A percentile compares a stretch with the other conserved stretches of the same genome.
phyloP scores from a whole-genome alignment of 1,140 invertebrate genomes.

The Anadara kagoshimensis region DNA sequence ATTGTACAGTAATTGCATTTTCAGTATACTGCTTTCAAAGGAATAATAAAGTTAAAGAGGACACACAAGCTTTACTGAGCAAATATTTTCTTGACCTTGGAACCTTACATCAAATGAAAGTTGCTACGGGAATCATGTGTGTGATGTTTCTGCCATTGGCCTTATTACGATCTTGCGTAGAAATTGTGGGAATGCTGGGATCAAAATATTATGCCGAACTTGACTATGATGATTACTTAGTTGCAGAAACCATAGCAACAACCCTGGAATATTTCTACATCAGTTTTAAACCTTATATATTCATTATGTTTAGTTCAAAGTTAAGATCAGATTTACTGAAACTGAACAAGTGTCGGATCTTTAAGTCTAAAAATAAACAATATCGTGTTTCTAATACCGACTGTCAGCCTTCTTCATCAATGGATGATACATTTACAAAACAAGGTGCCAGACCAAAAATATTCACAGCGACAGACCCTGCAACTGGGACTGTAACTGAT shows the following conservation, averaged over 20 bases:
- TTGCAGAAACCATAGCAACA: no score
- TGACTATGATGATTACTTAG: neutral
- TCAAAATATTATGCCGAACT: neutral
- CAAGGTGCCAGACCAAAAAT: no score
- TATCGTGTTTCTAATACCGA: no score
- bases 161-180: neutral
- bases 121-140: constrained; percentile 44
- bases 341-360: neutral
- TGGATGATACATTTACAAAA: no score
- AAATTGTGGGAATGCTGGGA: neutral
- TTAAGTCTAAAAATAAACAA: no score
- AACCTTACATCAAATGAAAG: constrained; percentile 52
- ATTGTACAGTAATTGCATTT: constrained; percentile 42
- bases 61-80: constrained; percentile 44
- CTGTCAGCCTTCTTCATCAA: no score
- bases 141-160: constrained; percentile 29
- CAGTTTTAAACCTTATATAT: constrained; percentile 53
- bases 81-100: constrained; percentile 65
- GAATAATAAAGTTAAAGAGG: constrained; percentile 1
- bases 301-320: constrained; percentile 42
- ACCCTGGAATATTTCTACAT: constrained; percentile 49
- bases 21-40: constrained; percentile 13
- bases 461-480: no score
- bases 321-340: constrained; percentile 44
- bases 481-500: no score